Conservation (phyloP, 2,888 invertebrate species). For the Zootermopsis nevadensis region DNA sequence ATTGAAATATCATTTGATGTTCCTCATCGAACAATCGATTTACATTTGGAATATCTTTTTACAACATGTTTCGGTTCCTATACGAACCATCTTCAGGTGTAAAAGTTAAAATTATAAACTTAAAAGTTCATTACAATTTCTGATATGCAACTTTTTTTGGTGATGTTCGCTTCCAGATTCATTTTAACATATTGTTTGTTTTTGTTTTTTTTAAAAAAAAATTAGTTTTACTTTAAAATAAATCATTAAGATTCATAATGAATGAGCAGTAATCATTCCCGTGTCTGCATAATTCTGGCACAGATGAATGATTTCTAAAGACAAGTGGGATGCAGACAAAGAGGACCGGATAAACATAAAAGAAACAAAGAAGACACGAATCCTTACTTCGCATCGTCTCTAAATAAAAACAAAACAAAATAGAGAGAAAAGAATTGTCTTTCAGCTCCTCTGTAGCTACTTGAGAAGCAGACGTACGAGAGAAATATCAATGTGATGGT, state of each 20-base stretch:
- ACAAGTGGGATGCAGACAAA: neutral
- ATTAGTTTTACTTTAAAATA: neutral
- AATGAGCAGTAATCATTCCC: neutral
- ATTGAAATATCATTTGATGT: too few species aligned
- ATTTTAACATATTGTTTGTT: neutral
- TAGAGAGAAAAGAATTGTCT: neutral
- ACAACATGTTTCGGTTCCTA: too few species aligned
- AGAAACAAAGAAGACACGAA: neutral
- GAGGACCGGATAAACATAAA: neutral
- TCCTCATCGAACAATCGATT: too few species aligned
- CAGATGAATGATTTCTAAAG: conserved; percentile 7
- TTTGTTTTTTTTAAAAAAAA: neutral
- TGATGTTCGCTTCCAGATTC: too few species aligned
- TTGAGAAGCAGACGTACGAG: neutral
- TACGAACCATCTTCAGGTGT: too few species aligned
- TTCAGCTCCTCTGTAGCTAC: neutral
- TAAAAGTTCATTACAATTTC: too few species aligned
- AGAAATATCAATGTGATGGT: conserved; percentile 23
- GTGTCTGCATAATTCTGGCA: neutral
- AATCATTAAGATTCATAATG: neutral
- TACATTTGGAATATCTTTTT: too few species aligned
- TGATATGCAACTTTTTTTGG: too few species aligned
- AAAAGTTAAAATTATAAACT: too few species aligned
- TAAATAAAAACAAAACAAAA: conserved; percentile 23
- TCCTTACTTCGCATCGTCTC: neutral